Conservation (phyloP, 1,140 invertebrate species). For the Odontomachus brunneus region DNA sequence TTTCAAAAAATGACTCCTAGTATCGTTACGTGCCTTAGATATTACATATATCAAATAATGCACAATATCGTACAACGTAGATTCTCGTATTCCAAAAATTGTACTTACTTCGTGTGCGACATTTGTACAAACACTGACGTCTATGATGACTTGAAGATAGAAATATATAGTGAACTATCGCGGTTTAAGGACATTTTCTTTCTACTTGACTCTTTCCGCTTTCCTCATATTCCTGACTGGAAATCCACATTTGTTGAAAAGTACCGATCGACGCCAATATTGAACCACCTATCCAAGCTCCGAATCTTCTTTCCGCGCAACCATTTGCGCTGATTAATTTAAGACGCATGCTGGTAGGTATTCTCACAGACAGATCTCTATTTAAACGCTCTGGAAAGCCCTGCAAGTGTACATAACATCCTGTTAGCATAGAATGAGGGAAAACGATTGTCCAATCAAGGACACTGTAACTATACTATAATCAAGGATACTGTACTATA, state of each 20-base stretch:
- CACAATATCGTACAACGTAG: constrained; percentile 30
- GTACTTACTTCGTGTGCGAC: constrained; percentile 29
- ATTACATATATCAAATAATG: constrained; percentile 22
- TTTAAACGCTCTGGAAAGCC: constrained; percentile 95
- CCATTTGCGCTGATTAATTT: constrained; percentile 92
- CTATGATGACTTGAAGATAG: constrained; percentile 28
- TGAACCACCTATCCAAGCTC: constrained; percentile 97
- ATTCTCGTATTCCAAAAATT: constrained; percentile 34
- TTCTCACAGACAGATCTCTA: constrained; percentile 94
- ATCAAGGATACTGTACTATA: too few relatives aligned
- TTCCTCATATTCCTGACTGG: constrained; percentile 96
- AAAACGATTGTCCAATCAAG: constrained; percentile 15
- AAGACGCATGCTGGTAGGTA: constrained; percentile 95
- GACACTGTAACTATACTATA: too few relatives aligned
- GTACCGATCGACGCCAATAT: constrained; percentile 95
- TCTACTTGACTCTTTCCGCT: constrained; percentile 93
- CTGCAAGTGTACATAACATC: constrained; percentile 76
- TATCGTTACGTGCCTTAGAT: constrained; percentile 14
- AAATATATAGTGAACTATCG: constrained; percentile 6
- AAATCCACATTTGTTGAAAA: constrained; percentile 98
- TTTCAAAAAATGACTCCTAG: constrained; percentile 30
- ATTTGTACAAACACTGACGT: constrained; percentile 59
- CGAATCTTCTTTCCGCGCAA: constrained; percentile 92
- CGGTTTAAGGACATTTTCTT: constrained; percentile 91
- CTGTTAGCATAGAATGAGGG: constrained; percentile 24